These are phyloP conservation scores for Manduca sexta DNA, from an alignment of 1,140 invertebrate genomes.

Conservation along the genomic window DNA sequence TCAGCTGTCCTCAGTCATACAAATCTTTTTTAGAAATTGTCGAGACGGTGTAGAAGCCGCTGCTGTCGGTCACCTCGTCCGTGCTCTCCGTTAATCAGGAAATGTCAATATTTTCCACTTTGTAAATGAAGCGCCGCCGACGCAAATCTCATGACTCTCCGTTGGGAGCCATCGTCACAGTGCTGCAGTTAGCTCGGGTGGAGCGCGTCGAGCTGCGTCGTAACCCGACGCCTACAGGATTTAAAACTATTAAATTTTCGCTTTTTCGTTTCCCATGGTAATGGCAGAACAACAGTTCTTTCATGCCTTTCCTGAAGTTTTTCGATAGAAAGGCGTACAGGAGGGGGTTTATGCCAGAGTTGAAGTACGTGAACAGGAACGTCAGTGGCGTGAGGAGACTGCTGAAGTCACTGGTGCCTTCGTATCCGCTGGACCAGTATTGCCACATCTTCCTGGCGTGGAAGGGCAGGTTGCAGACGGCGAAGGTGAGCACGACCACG, in stretches of 20 bases:
- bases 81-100: conserved; percentile 70
- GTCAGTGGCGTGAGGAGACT: conserved; percentile 87
- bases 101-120: conserved; percentile 57
- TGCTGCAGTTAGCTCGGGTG: conserved; percentile 70
- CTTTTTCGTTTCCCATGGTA: conserved; percentile 59
- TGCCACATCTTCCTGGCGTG: conserved; percentile 89
- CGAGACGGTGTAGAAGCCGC: conserved; percentile 52
- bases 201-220: conserved; percentile 67
- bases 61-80: conserved; percentile 62
- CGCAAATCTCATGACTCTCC: conserved; percentile 67
- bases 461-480: conserved; percentile 88
- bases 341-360: conserved; percentile 89
- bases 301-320: conserved; percentile 83
- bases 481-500: conserved; percentile 87
- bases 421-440: conserved; percentile 78
- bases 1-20: conserved; percentile 39
- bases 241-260: conserved; percentile 59
- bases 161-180: conserved; percentile 65
- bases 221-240: conserved; percentile 52
- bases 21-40: conserved; percentile 52
- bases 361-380: conserved; percentile 87
- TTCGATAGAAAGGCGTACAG: conserved; percentile 89
- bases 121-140: conserved; percentile 53
- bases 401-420: conserved; percentile 79
- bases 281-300: conserved; percentile 77